A percentile compares a stretch with the other conserved stretches of the same genome.
Conservation (phyloP, 1,140 invertebrate species). For the Tetramorium parvispinum region DNA sequence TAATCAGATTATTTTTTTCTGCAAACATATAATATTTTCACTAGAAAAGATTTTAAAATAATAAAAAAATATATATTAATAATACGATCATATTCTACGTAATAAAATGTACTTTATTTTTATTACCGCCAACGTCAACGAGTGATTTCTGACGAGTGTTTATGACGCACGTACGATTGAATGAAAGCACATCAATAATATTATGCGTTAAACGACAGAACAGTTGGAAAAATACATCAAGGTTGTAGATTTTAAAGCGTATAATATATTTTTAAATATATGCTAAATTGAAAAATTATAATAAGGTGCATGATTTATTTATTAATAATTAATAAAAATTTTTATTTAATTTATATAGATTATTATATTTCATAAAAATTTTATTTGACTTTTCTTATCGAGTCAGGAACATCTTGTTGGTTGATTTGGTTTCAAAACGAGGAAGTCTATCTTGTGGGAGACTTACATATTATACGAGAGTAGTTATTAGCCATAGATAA, state of each 20-base stretch:
- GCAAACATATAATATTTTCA: neutral
- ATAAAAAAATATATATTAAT: conserved; percentile 30
- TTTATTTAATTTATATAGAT: neutral
- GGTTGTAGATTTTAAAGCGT: neutral
- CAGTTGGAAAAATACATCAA: neutral
- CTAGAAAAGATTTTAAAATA: neutral
- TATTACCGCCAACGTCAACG: conserved; percentile 1
- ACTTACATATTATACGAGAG: neutral
- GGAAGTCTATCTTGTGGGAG: neutral
- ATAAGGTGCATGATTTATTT: neutral
- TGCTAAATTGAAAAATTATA: neutral
- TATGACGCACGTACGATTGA: neutral
- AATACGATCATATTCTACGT: neutral
- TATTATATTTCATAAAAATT: neutral
- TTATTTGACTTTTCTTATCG: neutral
- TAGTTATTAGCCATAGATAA: neutral
- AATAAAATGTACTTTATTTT: neutral
- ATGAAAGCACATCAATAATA: neutral
- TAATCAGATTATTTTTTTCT: neutral
- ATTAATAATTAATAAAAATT: neutral
- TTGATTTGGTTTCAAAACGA: neutral
- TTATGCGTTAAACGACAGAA: neutral
- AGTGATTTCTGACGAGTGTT: conserved; percentile 31
- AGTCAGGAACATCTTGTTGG: neutral
- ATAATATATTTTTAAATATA: neutral